A percentile compares a stretch with the other conserved stretches of the same genome.
Conservation (phyloP, 2,888 invertebrate genomes). For the Clivina fossor region DNA sequence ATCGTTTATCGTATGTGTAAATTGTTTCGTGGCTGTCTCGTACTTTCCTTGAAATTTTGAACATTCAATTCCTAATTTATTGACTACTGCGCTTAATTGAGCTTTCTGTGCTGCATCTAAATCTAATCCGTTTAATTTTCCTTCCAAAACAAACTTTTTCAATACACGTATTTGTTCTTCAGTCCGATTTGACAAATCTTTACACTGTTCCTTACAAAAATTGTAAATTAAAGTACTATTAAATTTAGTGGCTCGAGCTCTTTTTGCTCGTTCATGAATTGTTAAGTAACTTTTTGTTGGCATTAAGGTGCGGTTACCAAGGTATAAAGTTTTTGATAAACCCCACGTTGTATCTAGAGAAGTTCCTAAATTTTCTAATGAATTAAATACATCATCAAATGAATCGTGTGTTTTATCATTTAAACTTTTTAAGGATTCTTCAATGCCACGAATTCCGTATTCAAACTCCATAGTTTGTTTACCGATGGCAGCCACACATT, state of each 20-base stretch:
- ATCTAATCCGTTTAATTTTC: slow-evolving; percentile 78
- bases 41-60: slow-evolving; percentile 68
- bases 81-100: slow-evolving; percentile 59
- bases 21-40: slow-evolving; percentile 65
- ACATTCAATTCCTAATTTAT: slow-evolving; percentile 61
- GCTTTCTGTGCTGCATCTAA: slow-evolving; percentile 58
- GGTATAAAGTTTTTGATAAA: slow-evolving; percentile 78
- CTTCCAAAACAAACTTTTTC: slow-evolving; percentile 78
- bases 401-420: slow-evolving; percentile 58
- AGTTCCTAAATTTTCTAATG: slow-evolving; percentile 71
- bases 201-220: slow-evolving; percentile 59
- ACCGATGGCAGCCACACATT: slow-evolving; percentile 81
- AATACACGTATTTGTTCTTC: slow-evolving; percentile 72
- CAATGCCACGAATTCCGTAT: slow-evolving; percentile 69
- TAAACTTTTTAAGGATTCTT: slow-evolving; percentile 56
- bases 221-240: slow-evolving; percentile 69
- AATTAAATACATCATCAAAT: slow-evolving; percentile 69
- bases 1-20: slow-evolving; percentile 68
- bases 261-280: slow-evolving; percentile 77
- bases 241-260: slow-evolving; percentile 74
- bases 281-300: slow-evolving; percentile 76
- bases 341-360: slow-evolving; percentile 86
- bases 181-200: slow-evolving; percentile 49
- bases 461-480: slow-evolving; percentile 82
- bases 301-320: slow-evolving; percentile 78